Evolutionary conservation across 2,888 invertebrate species (phyloP).

Genomic region (Eupithecia subumbrata): DNA sequence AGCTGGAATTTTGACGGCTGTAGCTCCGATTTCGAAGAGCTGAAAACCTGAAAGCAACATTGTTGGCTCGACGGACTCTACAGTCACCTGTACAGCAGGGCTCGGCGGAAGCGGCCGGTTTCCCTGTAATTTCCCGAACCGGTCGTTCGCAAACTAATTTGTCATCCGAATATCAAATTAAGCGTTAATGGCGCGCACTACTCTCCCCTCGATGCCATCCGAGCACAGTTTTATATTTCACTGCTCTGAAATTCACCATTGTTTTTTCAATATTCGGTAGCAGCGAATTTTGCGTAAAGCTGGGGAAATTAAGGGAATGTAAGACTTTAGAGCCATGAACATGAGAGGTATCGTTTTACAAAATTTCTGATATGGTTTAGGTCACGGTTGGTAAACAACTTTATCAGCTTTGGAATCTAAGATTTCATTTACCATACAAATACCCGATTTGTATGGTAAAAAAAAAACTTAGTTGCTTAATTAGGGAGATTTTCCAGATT

Average conservation of each 20-base stretch:
- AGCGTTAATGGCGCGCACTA: conserved; percentile 79
- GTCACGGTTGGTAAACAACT: neutral
- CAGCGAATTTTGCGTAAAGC: neutral
- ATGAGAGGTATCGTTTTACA: neutral
- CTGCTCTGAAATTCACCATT: neutral
- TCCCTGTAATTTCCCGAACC: conserved; percentile 77
- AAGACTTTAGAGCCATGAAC: neutral
- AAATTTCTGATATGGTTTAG: neutral
- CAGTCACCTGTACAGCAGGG: neutral
- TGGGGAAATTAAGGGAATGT: neutral
- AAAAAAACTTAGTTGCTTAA: no score
- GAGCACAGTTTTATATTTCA: conserved; percentile 42
- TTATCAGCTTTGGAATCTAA: neutral
- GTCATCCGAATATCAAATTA: conserved; percentile 83
- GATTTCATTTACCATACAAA: no score
- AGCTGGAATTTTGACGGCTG: neutral
- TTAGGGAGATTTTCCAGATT: neutral
- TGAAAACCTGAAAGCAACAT: neutral
- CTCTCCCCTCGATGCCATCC: conserved; percentile 67
- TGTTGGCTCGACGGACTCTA: neutral
- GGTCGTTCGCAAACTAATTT: conserved; percentile 76
- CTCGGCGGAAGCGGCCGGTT: conserved; percentile 33
- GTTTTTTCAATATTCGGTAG: neutral
- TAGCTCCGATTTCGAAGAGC: neutral
- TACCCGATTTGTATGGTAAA: no score